Base-by-base conservation (phyloP, 1,140 invertebrate species). In the Achatina immaculata region DNA sequence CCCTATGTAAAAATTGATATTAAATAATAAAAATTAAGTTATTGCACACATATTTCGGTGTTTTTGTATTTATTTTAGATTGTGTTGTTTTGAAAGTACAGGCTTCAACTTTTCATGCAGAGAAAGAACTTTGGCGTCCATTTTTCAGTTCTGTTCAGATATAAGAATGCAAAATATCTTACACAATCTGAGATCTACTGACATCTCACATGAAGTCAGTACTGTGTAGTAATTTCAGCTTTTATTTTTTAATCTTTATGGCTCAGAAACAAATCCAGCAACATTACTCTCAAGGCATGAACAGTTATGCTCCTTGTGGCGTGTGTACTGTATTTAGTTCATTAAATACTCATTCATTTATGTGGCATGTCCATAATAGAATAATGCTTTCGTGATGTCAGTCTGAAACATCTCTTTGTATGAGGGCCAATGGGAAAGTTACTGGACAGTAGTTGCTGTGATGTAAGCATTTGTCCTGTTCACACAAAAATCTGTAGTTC, bases 281-380 rank as follows among this genome's bases (percentile, higher is more conserved):
- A 1, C 38, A 69, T 66, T 42, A 69, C 42, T 69, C 42, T 69
- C 68, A 42, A 69, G 42, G 36, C 68, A 69, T 69, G 68, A 43
- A 42, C 36, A 42, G 36, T 42, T 69, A 40, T 42, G 36, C 38
- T n/a, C 36, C 38, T 69, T 66, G 24, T 24, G 11, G 48, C 24
- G 11, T 51, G 48, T 51, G 11, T 24, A 51, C 24, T 51, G 48
- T 51, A 24, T 51, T 51, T 51, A 24, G 48, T 51, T 51, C 48
- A 51, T 14, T 24, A n/a, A n/a, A n/a, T n/a, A n/a, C n/a, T n/a
- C n/a, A n/a, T n/a, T n/a, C n/a, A n/a, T n/a, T n/a, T n/a, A n/a
- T n/a, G n/a, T n/a, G n/a, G n/a, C n/a, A n/a, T n/a, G n/a, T n/a
- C n/a, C n/a, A n/a, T n/a, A n/a, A n/a, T n/a, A n/a, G n/a, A n/a